Base-by-base conservation (phyloP, 1,140 invertebrate genomes). In the Atta texana region DNA sequence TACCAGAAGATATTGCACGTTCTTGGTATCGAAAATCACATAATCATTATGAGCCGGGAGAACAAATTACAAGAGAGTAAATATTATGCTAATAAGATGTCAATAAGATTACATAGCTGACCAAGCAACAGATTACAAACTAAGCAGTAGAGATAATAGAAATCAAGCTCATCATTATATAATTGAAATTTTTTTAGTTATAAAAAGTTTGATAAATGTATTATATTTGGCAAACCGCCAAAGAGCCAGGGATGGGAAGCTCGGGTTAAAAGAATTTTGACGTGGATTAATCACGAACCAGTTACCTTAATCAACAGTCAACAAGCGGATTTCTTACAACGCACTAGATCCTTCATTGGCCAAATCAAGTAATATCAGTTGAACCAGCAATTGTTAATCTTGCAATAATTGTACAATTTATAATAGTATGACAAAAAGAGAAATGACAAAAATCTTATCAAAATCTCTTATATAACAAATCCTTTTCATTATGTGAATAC, bases 11-110 rank as follows among this genome's bases (percentile, higher is more conserved):
- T 55, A 39, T n/a, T 21, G 24, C 63, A 16, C 16, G 53, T 24
- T 81, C 84, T 51, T 61, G 63, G 76, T 93, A 92, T 39, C 49
- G 71, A 78, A 91, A 89, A 76, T 91, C 85, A 39, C 90, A 91
- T 71, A 90, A 90, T 8, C 64, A 77, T 84, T 92, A 91, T 82
- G 28, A 90, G 21, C 88, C 88, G 12, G 63, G 74, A 28, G 87
- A 92, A 55, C 84, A 91, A 90, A 68, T 91, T 39, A 86, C 81
- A 34, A 87, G 91, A 85, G n/a, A 87, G 90, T 90, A 86, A 69
- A 74, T 28, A 34, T 55, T 8, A 53, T 64, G 12, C 18, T 12
- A 61, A 59, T 39, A 28, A 24, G 3, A 39, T 2, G 14, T n/a
- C 21, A 6, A 14, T 63, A 68, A 61, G 16, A 64, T 21, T 77